Percentiles rank a stretch among this genome's conserved stretches.
phyloP scores from a whole-genome alignment of 2,888 invertebrate genomes.

The Petrolisthes cinctipes region DNA sequence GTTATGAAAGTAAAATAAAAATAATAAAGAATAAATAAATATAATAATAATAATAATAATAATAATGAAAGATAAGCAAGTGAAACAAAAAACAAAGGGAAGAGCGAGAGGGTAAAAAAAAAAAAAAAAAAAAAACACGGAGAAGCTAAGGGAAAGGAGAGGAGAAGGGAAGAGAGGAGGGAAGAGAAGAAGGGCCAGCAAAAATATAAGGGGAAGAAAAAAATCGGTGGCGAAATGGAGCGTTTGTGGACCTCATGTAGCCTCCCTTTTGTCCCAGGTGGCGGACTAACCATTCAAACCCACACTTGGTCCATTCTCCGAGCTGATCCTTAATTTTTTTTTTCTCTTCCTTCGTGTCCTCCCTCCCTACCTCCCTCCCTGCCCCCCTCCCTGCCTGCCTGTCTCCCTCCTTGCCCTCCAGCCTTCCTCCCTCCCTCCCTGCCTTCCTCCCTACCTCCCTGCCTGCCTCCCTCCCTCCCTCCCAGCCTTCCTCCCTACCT shows the following conservation, averaged over 20 bases:
- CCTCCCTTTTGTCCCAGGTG: conserved; percentile 51
- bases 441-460: too few species aligned
- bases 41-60: too few species aligned
- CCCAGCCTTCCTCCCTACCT: conserved; percentile 34
- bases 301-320: conserved; percentile 38
- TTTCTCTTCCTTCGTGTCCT: conserved; percentile 13
- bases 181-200: conserved; percentile 3
- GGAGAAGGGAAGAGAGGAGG: conserved; percentile 13
- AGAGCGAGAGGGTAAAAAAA: too few species aligned
- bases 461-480: conserved; percentile 21
- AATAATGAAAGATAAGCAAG: too few species aligned
- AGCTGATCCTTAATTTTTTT: conserved; percentile 17
- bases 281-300: conserved; percentile 50
- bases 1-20: too few species aligned
- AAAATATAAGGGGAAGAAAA: conserved; percentile 17
- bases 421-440: too few species aligned
- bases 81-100: too few species aligned
- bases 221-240: conserved; percentile 48
- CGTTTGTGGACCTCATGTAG: conserved; percentile 35
- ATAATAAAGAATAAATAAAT: too few species aligned
- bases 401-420: too few species aligned
- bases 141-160: neutral
- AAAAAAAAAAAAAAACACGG: too few species aligned
- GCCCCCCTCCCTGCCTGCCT: too few species aligned
- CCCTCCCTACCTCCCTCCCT: neutral